Evolutionary conservation across 2,888 invertebrate genomes (phyloP).

Genomic region (Cantharis nigra): DNA sequence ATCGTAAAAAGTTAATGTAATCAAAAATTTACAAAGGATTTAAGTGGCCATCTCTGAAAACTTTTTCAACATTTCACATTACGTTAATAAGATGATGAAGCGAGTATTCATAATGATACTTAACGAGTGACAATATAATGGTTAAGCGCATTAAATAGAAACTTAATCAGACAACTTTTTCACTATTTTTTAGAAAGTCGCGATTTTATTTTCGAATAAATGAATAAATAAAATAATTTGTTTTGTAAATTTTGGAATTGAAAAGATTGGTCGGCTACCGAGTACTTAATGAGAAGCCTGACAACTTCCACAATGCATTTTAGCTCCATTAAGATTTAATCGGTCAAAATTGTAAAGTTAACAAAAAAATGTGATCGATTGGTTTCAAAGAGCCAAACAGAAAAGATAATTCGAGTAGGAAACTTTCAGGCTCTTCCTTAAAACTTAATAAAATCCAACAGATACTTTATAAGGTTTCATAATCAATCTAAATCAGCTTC

Average conservation of each 20-base stretch:
- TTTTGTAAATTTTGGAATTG: neutral
- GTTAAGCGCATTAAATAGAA: neutral
- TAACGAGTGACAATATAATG: neutral
- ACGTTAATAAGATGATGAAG: constrained; percentile 1
- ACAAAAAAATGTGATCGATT: neutral
- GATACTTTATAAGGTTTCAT: neutral
- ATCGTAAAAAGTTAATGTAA: neutral
- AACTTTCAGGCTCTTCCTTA: neutral
- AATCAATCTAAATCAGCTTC: neutral
- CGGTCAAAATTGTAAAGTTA: neutral
- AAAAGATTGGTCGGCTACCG: neutral
- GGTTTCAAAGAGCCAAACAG: too few species aligned
- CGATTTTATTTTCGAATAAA: neutral
- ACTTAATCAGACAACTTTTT: neutral
- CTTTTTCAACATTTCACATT: neutral
- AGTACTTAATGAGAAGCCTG: neutral
- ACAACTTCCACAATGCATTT: neutral
- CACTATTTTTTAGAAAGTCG: neutral
- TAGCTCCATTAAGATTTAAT: neutral
- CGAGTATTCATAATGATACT: neutral
- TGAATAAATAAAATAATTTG: neutral
- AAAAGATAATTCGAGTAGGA: neutral
- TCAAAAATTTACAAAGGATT: neutral
- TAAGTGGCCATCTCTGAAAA: neutral
- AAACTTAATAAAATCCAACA: neutral